phyloP scores from a whole-genome alignment of 2,797 vertebrate genomes.

The Anolis apletophallus region DNA sequence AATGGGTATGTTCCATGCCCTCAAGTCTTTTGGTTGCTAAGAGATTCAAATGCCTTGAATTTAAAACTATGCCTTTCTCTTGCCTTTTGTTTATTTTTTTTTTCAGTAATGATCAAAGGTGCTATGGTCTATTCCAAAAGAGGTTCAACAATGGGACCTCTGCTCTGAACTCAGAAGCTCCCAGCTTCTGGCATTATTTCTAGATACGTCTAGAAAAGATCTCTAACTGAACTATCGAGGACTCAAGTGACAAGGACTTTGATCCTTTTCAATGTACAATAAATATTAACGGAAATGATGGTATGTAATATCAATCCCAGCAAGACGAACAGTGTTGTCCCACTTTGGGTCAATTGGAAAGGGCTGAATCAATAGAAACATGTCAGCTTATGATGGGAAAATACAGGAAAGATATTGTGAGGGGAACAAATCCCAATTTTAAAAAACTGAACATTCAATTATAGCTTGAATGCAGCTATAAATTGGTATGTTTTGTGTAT shows the following conservation, averaged over 20 bases:
- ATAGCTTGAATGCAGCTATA: no score
- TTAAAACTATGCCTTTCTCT: not conserved
- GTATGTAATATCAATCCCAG: not conserved
- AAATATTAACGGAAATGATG: not conserved
- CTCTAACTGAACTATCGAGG: no score
- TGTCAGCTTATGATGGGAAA: no score
- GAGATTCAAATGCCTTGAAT: not conserved
- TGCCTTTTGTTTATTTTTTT: not conserved
- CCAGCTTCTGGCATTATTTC: no score
- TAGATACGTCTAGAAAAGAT: no score
- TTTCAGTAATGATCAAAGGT: no score
- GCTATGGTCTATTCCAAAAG: not conserved
- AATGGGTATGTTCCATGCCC: not conserved
- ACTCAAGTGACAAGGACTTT: not conserved
- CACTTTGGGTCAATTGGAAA: not conserved
- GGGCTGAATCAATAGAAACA: not conserved
- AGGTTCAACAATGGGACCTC: no score
- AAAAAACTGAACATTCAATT: no score
- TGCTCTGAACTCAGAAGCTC: no score
- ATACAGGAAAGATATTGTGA: no score
- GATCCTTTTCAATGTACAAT: not conserved
- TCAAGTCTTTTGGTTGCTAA: not conserved
- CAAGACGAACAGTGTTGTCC: not conserved
- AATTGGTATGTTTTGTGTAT: no score
- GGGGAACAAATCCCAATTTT: no score